These are phyloP conservation scores for Netelia virgata DNA, from an alignment of 2,888 invertebrate genomes.

Conservation along the genomic window DNA sequence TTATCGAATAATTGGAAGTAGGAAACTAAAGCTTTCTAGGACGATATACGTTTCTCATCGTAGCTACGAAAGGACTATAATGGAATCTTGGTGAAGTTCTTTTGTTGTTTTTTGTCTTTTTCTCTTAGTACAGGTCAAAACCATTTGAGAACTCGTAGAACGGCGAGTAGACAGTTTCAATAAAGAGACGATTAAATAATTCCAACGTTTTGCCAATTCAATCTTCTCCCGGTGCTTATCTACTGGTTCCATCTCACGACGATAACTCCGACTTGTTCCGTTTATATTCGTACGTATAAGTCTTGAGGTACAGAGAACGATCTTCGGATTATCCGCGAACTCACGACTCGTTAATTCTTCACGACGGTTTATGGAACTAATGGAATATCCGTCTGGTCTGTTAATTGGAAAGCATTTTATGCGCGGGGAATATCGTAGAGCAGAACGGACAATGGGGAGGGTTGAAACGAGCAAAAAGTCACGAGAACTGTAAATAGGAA, in stretches of 20 bases:
- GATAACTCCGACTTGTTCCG: background rate
- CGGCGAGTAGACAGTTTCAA: conserved; percentile 4
- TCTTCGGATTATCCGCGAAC: background rate
- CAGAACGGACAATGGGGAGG: background rate
- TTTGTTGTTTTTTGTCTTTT: background rate
- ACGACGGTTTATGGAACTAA: conserved; percentile 70
- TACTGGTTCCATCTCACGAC: conserved; percentile 20
- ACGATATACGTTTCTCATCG: background rate
- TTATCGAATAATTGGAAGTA: conserved; percentile 36
- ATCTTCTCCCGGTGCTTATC: conserved; percentile 14
- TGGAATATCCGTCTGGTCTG: conserved; percentile 73
- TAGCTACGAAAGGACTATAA: conserved; percentile 13
- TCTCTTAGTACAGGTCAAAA: background rate
- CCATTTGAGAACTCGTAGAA: background rate
- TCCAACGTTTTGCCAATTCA: conserved; percentile 68
- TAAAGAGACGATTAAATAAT: conserved; percentile 69
- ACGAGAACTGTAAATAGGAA: background rate
- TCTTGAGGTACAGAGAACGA: background rate
- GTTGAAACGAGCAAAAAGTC: background rate
- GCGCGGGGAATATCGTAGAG: background rate
- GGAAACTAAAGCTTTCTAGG: conserved; percentile 9
- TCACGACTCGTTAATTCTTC: conserved; percentile 16
- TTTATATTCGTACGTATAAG: conserved; percentile 5
- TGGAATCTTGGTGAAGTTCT: conserved; percentile 10
- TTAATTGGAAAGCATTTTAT: conserved; percentile 71